phyloP scores from a whole-genome alignment of 1,140 invertebrate genomes.

The Tenebrio molitor region DNA sequence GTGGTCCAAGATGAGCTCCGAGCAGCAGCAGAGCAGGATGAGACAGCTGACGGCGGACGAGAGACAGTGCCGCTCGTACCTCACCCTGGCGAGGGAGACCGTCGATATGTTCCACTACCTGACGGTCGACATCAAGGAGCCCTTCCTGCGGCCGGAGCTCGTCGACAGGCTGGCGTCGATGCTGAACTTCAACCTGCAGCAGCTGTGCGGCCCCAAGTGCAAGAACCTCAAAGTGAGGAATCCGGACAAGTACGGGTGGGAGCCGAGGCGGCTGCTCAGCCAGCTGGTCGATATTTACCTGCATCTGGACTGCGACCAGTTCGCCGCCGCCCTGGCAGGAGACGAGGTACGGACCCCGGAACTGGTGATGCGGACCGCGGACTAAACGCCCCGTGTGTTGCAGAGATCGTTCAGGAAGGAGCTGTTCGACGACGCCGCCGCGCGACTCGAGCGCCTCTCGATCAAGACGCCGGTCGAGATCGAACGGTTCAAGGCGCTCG shows the following conservation, averaged over 20 bases:
- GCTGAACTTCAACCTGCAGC: constrained; percentile 97
- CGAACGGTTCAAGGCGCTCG: constrained; percentile 85
- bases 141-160: constrained; percentile 92
- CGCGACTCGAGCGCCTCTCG: constrained; percentile 81
- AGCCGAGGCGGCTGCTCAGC: constrained; percentile 89
- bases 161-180: constrained; percentile 95
- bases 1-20: constrained; percentile 77
- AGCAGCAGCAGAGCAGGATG: constrained; percentile 83
- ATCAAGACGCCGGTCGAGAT: constrained; percentile 90
- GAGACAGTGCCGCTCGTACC: constrained; percentile 93
- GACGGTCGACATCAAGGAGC: constrained; percentile 93
- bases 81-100: constrained; percentile 94
- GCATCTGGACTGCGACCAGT: constrained; percentile 93
- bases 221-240: constrained; percentile 97
- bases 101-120: constrained; percentile 99
- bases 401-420: constrained; percentile 94
- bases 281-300: constrained; percentile 97
- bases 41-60: constrained; percentile 91
- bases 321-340: constrained; percentile 89
- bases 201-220: constrained; percentile 97
- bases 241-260: constrained; percentile 97
- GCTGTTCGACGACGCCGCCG: constrained; percentile 91
- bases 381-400: constrained; percentile 60
- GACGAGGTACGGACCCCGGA: constrained; percentile 87
- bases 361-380: constrained; percentile 40